Evolutionary conservation across 2,888 invertebrate species (phyloP), one percentile per base, ranked within the genome.

Genomic region (Drosophila planitibia): DNA sequence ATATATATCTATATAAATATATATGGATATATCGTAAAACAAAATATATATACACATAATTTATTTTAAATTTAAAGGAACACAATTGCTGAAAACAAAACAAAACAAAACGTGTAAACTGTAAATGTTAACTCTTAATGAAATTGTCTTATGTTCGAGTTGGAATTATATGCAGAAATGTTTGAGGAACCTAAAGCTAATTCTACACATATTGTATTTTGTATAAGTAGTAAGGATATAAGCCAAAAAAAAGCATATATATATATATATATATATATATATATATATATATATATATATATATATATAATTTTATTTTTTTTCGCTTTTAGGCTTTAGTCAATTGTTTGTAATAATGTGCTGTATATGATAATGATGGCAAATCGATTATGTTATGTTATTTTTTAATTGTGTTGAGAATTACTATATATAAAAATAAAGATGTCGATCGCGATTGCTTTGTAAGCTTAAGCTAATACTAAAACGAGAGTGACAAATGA

Each of bases 81-180:
- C 90, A 88, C 92, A 91, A 90, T 93, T 93, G 93, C 93, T 93
- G 93, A 85, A 84, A 76, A 73, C 57, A 80, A 71, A 77, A 80
- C 55, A 52, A 66, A 83, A 83, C 52, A 80, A 71, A 77, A 74
- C 55, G 32, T 64, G 51, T 74, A 64, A 71, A 69, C 39, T 82
- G 69, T 81, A 73, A 70, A 49, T 70, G 64, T 52, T 66, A 77
- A 69, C 39, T 68, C 54, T 54, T 61, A 75, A 77, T 55, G 55
- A 62, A 82, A 74, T 67, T 75, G 61, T 81, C 72, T 72, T 81
- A 75, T 74, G 62, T 77, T 69, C 62, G 65, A 72, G 67, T 75
- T 75, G 65, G 63, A 58, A 66, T 47, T 41, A 51, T 71, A 44
- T 52, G 70, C 68, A 60, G 44, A 66, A 62, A 49, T 30, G 63